Conservation (phyloP, 2,888 invertebrate species). For the Agonopterix alstromeriana region DNA sequence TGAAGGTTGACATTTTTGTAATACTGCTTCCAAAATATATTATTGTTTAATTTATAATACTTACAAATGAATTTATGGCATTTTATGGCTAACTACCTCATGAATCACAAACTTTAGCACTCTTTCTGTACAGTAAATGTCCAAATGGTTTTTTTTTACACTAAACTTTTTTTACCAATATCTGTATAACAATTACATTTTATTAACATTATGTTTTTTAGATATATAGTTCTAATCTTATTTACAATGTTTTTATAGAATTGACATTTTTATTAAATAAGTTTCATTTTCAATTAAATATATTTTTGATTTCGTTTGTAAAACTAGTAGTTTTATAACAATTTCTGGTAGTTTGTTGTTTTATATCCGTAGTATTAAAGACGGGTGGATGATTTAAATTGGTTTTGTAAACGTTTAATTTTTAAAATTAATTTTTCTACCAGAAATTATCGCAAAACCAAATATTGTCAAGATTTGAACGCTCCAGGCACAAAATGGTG, state of each 20-base stretch:
- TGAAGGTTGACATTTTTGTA: constrained; percentile 1
- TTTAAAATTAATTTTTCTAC: background rate
- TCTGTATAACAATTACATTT: constrained; percentile 54
- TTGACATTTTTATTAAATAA: constrained; percentile 56
- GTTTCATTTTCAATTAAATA: constrained; percentile 39
- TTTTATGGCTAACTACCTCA: constrained; percentile 75
- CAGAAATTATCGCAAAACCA: constrained; percentile 29
- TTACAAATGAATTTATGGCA: constrained; percentile 51
- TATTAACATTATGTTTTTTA: constrained; percentile 56
- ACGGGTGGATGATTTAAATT: background rate
- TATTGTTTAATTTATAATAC: constrained; percentile 4
- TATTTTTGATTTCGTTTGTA: constrained; percentile 36
- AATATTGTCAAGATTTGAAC: constrained; percentile 61
- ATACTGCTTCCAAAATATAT: constrained; percentile 2
- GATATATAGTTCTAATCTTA: constrained; percentile 57
- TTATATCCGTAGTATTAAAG: background rate
- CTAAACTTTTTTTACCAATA: constrained; percentile 45
- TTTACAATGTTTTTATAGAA: constrained; percentile 68
- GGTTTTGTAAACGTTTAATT: background rate
- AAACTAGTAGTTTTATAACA: constrained; percentile 37
- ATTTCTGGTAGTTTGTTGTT: constrained; percentile 29
- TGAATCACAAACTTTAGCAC: constrained; percentile 67
- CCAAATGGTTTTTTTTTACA: constrained; percentile 46
- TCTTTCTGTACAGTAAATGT: constrained; percentile 46
- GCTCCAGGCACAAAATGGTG: constrained; percentile 67